Evolutionary conservation across 2,113 vertebrate species (phyloP).

Genomic region (Myanophis thanlyinensis): DNA sequence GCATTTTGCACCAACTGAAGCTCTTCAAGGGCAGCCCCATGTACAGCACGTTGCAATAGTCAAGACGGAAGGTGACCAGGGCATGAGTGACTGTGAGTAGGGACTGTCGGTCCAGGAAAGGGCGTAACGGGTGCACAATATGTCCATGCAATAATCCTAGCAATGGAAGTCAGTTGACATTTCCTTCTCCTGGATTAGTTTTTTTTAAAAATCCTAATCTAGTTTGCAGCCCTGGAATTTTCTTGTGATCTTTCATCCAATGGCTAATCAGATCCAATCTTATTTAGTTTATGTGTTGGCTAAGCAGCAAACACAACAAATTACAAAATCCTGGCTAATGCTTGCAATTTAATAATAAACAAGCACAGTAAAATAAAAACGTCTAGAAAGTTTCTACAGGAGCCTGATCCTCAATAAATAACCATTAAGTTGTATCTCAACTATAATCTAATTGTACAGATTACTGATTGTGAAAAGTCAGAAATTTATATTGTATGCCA

Average conservation of each 20-base stretch:
- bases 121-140: too few relatives aligned
- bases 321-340: not conserved
- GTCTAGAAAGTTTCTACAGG: not conserved
- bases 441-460: not conserved
- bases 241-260: not conserved
- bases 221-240: not conserved
- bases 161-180: not conserved
- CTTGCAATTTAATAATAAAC: not conserved
- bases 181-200: not conserved
- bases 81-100: too few relatives aligned
- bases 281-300: slow-evolving; percentile 10
- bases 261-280: not conserved
- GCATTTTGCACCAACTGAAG: too few relatives aligned
- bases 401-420: not conserved
- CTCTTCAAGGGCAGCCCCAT: too few relatives aligned
- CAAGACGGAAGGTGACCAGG: too few relatives aligned
- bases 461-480: not conserved
- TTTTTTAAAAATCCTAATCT: not conserved
- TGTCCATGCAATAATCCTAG: not conserved
- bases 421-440: not conserved
- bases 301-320: slow-evolving; percentile 41
- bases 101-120: too few relatives aligned
- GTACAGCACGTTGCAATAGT: too few relatives aligned
- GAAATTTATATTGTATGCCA: not conserved
- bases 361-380: not conserved